Conservation (phyloP, 1,140 invertebrate species). For the Bombus superbus region DNA sequence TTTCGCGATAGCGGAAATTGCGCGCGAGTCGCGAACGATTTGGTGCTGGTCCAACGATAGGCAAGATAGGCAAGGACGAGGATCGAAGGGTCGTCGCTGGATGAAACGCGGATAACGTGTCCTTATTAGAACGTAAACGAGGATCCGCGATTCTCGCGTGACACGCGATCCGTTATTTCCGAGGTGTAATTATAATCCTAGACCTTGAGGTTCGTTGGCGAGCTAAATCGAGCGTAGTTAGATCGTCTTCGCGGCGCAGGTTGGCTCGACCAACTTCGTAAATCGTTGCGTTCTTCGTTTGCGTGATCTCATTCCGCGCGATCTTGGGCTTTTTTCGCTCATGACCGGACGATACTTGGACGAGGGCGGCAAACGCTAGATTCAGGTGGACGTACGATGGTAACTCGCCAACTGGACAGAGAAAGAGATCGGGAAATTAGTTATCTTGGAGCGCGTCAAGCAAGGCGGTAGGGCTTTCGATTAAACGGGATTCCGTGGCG, state of each 20-base stretch:
- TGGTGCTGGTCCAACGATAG: neutral
- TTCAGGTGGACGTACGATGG: neutral
- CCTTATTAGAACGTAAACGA: neutral
- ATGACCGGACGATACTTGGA: neutral
- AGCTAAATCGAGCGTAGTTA: slow-evolving; percentile 25
- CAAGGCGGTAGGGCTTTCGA: neutral
- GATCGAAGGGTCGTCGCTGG: neutral
- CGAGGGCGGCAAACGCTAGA: neutral
- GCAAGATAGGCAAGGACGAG: too few species aligned
- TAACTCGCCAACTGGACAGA: slow-evolving; percentile 13
- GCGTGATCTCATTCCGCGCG: neutral
- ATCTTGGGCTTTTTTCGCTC: neutral
- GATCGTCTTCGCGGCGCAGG: neutral
- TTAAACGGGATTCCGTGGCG: too few species aligned
- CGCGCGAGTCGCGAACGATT: neutral
- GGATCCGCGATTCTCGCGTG: slow-evolving; percentile 11
- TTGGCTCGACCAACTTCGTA: neutral
- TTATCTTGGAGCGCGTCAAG: neutral
- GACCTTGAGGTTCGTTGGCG: slow-evolving; percentile 21
- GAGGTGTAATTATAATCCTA: slow-evolving; percentile 33
- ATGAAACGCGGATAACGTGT: neutral
- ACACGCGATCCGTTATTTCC: slow-evolving; percentile 45
- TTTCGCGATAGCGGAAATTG: neutral
- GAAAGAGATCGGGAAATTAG: slow-evolving; percentile 6
- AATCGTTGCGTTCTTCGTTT: neutral